Base-by-base conservation (phyloP, 2,888 invertebrate genomes). In the Pyrocoelia pectoralis region DNA sequence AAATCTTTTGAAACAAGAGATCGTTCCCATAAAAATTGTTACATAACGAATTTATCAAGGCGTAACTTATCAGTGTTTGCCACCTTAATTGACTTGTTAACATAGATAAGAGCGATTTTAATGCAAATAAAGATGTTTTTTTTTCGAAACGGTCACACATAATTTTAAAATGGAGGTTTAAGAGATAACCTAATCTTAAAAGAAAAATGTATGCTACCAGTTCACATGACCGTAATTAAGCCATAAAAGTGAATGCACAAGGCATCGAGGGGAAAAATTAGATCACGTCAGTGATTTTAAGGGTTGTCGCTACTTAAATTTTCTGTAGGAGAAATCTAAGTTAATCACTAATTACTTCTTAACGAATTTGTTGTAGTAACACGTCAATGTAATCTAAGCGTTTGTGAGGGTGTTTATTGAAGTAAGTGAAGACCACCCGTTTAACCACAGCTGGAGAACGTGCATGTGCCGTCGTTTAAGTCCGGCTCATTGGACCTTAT, bases 401-500 rank as follows among this genome's bases (percentile, higher is more conserved):
- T 24, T 19, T 38, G n/a, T 58, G 56, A 52, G 64, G 49, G 59
- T 65, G 68, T 56, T 66, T 62, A 67, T 62, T 61, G 67, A 57
- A 68, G 61, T 61, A 52, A 56, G 51, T 29, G 15, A 56, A 58
- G 70, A 69, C 70, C 70, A 70, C 71, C 71, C 69, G 69, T 56
- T 64, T 55, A 64, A 69, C 67, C 70, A 68, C 72, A 72, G 70
- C 70, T 72, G 70, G 70, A 67, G 61, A 72, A 61, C 72, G 72
- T 65, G 57, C 67, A 68, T 69, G 69, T 71, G 70, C 68, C 68
- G 57, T 51, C 69, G 68, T 68, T 69, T 69, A 71, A 65, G 65
- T 68, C 67, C 72, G 63, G 68, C 68, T 70, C 69, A 71, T 70
- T 72, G 69, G 70, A 68, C 64, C 65, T 68, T 68, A 70, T 72